Percentiles rank a stretch among this genome's conserved stretches.
Conservation (phyloP, 2,113 vertebrate genomes). For the Hippocampus zosterae region DNA sequence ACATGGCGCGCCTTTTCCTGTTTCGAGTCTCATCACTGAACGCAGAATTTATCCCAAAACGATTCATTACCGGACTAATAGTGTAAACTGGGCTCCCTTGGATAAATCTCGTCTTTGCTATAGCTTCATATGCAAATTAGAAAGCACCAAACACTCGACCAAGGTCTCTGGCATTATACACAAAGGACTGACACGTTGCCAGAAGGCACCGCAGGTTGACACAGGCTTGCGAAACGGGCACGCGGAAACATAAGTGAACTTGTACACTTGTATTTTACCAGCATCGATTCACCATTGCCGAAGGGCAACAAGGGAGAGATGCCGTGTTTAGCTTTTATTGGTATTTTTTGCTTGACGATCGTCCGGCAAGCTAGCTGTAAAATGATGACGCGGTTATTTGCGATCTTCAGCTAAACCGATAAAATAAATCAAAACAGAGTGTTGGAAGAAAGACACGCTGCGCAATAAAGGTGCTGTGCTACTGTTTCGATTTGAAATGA, state of each 20-base stretch:
- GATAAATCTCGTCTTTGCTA: background rate
- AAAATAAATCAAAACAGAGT: background rate
- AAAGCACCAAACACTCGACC: slow-evolving; percentile 31
- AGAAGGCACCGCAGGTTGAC: background rate
- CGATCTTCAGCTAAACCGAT: background rate
- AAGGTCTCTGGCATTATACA: slow-evolving; percentile 29
- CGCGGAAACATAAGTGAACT: background rate
- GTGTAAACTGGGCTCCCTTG: background rate
- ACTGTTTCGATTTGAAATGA: background rate
- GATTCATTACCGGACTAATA: slow-evolving; percentile 12
- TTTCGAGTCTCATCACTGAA: slow-evolving; percentile 8
- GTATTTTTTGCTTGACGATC: background rate
- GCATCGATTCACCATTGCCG: background rate
- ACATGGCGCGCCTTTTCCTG: slow-evolving; percentile 23
- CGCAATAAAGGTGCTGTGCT: background rate
- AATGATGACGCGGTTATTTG: background rate
- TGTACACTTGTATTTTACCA: background rate
- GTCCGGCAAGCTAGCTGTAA: background rate
- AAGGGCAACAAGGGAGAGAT: background rate
- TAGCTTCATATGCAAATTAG: slow-evolving; percentile 3
- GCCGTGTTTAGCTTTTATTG: background rate
- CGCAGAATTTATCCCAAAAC: slow-evolving; percentile 1
- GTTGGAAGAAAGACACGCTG: background rate
- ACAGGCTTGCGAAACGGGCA: background rate
- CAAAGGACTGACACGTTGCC: background rate